Evolutionary conservation across 2,113 vertebrate species (phyloP).

Genomic region (Aix galericulata): DNA sequence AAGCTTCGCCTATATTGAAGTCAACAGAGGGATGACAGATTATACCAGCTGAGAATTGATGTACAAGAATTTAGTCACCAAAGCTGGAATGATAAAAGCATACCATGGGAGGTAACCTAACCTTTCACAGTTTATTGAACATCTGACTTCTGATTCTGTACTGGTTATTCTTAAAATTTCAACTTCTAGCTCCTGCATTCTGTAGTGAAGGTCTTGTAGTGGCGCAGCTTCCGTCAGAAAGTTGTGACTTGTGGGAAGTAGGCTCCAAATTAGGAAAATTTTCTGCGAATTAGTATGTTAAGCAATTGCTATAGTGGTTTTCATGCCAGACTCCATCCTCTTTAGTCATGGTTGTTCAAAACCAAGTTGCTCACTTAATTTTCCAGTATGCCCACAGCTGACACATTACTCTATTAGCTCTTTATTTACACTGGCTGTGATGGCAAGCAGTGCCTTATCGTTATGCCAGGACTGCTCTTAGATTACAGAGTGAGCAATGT

Average conservation of each 20-base stretch:
- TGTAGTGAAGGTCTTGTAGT: fast-evolving
- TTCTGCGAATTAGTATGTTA: background rate
- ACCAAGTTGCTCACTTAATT: background rate
- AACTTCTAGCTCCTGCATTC: background rate
- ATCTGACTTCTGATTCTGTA: slow-evolving; percentile 9
- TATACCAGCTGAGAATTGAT: background rate
- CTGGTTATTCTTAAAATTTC: slow-evolving; percentile 8
- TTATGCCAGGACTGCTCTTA: slow-evolving; percentile 5
- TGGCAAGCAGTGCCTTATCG: background rate
- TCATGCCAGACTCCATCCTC: background rate
- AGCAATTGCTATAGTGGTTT: background rate
- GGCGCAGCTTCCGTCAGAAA: background rate
- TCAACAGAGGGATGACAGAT: slow-evolving; percentile 11
- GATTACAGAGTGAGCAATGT: background rate
- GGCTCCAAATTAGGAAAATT: background rate
- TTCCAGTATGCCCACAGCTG: background rate
- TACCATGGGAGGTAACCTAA: slow-evolving; percentile 6
- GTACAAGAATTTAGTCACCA: background rate
- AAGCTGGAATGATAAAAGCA: slow-evolving; percentile 24
- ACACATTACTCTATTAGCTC: background rate
- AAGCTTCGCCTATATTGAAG: background rate
- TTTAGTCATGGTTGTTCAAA: background rate
- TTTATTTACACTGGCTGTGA: background rate
- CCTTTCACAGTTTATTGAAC: slow-evolving; percentile 32
- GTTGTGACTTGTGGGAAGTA: background rate